Evolutionary conservation across 2,797 vertebrate genomes (phyloP).

Genomic region (Paratrypauchen microcephalus): DNA sequence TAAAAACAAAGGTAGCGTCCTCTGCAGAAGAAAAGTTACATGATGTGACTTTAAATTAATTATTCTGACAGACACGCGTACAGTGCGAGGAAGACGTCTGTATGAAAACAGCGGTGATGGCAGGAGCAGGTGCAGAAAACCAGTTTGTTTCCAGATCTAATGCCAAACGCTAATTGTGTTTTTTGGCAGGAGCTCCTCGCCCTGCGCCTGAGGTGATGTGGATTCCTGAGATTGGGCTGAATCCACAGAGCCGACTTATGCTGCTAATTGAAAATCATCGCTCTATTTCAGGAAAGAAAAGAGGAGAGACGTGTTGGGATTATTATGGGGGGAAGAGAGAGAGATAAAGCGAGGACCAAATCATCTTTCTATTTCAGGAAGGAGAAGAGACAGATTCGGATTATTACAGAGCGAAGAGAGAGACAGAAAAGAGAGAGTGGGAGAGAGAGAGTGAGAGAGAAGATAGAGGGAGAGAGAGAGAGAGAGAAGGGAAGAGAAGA

Average conservation of each 20-base stretch:
- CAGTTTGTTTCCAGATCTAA: conserved; percentile 13
- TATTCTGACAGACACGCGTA: no score
- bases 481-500: no score
- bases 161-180: conserved; percentile 47
- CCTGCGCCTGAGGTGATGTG: conserved; percentile 41
- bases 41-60: no score
- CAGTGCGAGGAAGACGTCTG: no score
- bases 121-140: conserved; percentile 33
- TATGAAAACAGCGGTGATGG: conserved; percentile 7
- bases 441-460: no score
- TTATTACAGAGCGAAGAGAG: no score
- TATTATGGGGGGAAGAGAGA: conserved; percentile 40
- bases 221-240: conserved; percentile 31
- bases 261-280: conserved; percentile 70
- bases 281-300: conserved; percentile 42
- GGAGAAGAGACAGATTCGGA: no score
- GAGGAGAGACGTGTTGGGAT: conserved; percentile 31
- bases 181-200: conserved; percentile 47
- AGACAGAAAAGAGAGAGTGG: no score
- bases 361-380: no score
- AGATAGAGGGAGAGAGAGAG: no score
- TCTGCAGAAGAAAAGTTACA: no score
- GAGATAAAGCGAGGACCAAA: neutral
- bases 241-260: conserved; percentile 12
- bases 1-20: no score